These are phyloP conservation scores for Neoniphon sammara DNA, from an alignment of 2,797 vertebrate genomes.

Conservation along the genomic window DNA sequence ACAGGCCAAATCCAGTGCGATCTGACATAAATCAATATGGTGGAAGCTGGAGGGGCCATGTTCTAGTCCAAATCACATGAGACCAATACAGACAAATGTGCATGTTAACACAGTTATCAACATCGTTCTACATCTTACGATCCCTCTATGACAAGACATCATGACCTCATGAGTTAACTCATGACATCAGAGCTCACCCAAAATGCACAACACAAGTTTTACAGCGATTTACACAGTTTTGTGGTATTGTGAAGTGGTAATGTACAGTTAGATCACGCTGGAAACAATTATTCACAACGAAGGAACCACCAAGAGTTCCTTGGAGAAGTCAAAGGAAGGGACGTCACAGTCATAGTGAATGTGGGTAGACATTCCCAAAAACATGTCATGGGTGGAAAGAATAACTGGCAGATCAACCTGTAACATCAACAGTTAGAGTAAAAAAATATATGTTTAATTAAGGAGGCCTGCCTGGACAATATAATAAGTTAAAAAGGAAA, in stretches of 20 bases:
- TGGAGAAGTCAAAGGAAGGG: constrained; percentile 34
- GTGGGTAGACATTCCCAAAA: constrained; percentile 36
- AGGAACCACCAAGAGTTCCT: constrained; percentile 3
- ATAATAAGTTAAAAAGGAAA: background rate
- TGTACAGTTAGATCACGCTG: constrained; percentile 52
- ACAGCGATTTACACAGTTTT: constrained; percentile 38
- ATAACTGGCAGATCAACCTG: constrained; percentile 21
- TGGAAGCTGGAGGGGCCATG: constrained; percentile 19
- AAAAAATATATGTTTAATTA: constrained; percentile 33
- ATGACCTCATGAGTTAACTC: constrained; percentile 53
- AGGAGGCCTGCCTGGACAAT: constrained; percentile 11
- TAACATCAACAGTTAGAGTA: constrained; percentile 22
- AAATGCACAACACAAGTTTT: constrained; percentile 38
- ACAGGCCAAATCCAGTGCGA: constrained; percentile 41
- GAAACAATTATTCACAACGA: constrained; percentile 62
- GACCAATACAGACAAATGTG: constrained; percentile 47
- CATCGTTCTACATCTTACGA: constrained; percentile 6
- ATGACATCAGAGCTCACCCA: constrained; percentile 33
- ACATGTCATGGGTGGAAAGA: constrained; percentile 37
- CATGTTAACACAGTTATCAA: constrained; percentile 43
- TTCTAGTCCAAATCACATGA: constrained; percentile 30
- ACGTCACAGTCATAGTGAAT: constrained; percentile 36
- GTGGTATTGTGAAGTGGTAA: constrained; percentile 36
- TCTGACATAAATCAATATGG: constrained; percentile 61
- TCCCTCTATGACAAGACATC: constrained; percentile 52